Conservation (phyloP, 2,888 invertebrate genomes). For the Netelia virgata region DNA sequence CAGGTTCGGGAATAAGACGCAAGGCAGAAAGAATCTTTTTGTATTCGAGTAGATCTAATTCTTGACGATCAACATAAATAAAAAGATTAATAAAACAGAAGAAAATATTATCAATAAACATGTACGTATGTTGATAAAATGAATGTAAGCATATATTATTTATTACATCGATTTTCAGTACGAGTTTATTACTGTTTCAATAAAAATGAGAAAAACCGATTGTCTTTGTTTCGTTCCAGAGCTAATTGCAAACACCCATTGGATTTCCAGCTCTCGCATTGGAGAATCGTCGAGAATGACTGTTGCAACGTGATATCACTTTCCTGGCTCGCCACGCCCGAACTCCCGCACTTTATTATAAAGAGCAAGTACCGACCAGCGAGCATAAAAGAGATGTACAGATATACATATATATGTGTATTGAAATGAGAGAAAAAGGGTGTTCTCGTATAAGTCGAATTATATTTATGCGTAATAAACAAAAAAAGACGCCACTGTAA, state of each 20-base stretch:
- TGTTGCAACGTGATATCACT: constrained; percentile 72
- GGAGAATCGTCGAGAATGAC: constrained; percentile 33
- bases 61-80: too few relatives aligned
- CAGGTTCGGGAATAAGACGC: too few relatives aligned
- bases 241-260: neutral
- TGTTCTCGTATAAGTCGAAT: constrained; percentile 36
- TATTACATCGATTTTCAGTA: neutral
- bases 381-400: neutral
- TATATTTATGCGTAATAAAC: constrained; percentile 18
- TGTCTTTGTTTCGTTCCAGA: neutral
- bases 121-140: too few relatives aligned
- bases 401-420: constrained; percentile 8
- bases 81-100: too few relatives aligned
- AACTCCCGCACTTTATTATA: constrained; percentile 60
- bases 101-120: too few relatives aligned
- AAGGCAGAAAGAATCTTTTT: too few relatives aligned
- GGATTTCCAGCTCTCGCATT: constrained; percentile 9
- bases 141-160: neutral
- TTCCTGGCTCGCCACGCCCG: constrained; percentile 79
- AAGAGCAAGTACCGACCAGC: constrained; percentile 12
- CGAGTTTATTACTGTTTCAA: neutral
- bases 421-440: constrained; percentile 42
- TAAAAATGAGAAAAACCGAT: neutral
- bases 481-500: constrained; percentile 25
- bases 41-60: too few relatives aligned